Evolutionary conservation across 2,113 vertebrate species (phyloP), one percentile per base, ranked within the genome.

Genomic region (Dasypus novemcinctus): DNA sequence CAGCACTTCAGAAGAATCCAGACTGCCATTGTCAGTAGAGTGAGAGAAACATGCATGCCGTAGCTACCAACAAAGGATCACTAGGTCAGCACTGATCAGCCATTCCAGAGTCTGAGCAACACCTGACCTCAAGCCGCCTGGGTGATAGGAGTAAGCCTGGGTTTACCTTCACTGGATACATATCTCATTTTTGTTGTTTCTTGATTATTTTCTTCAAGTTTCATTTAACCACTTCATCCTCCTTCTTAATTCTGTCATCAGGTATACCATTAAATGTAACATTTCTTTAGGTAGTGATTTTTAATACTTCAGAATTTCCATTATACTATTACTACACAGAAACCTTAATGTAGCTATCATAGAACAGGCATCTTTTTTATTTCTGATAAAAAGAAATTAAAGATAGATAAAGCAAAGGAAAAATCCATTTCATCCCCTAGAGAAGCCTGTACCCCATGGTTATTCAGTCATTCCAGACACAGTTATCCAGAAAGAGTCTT

Each of bases 121-220:
- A 61, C 5, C 29, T 82, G 5, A 49, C 49, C 33, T 85, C 63
- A 78, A 33, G 41, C 5, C 36, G 46, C 21, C n/a, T 38, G 5
- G 52, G 29, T 80, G 5, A 43, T 27, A 43, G 33, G 7, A 84
- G 7, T 29, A 12, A 72, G 7, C 76, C 69, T 68, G 46, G 8
- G 29, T 54, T 81, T 49, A 57, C 3, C 63, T n/a, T 64, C 52
- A 63, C 69, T 43, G 33, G 21, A 46, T 41, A 21, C 21, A 27
- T 46, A 75, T 41, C 38, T 92, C 11, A 43, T 63, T 78, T 54
- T 91, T n/a, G 82, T 20, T 46, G 27, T 59, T 91, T 78, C 36
- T 90, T 87, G 17, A 72, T 23, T 63, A 54, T 54, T 87, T 93
- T 80, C 71, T 91, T 87, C 75, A 83, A 49, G 74, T 80, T 27